Conservation (phyloP, 2,797 vertebrate species). For the Nyctalus aviator region DNA sequence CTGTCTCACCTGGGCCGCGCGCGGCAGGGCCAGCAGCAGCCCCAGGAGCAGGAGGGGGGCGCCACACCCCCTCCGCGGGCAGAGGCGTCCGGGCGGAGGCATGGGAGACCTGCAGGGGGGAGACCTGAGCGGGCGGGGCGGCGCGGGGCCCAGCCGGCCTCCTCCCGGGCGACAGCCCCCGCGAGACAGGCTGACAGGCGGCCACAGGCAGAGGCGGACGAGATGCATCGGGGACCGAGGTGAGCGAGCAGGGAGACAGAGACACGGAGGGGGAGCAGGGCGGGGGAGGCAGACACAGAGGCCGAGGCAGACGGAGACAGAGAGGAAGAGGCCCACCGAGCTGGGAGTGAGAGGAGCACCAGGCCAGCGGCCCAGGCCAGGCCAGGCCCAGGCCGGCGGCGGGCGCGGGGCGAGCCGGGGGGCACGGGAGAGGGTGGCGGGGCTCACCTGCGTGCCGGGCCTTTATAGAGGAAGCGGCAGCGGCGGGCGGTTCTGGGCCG, state of each 20-base stretch:
- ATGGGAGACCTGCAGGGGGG: constrained; percentile 74
- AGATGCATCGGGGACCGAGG: constrained; percentile 24
- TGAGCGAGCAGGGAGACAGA: constrained; percentile 15
- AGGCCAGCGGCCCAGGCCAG: not conserved
- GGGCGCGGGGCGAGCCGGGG: not conserved
- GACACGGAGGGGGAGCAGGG: not conserved
- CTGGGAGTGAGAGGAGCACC: not conserved
- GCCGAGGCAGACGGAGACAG: not conserved
- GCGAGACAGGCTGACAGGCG: not conserved
- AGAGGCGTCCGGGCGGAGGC: constrained; percentile 67
- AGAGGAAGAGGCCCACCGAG: not conserved
- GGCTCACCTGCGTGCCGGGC: constrained; percentile 79
- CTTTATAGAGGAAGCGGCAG: constrained; percentile 85
- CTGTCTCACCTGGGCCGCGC: constrained; percentile 71
- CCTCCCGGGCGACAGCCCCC: not conserved
- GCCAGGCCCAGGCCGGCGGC: not conserved
- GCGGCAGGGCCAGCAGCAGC: constrained; percentile 62
- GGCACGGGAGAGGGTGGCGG: constrained; percentile 13
- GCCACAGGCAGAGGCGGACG: not conserved
- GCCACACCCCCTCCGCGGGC: constrained; percentile 63
- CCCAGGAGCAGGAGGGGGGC: constrained; percentile 67
- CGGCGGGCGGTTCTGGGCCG: constrained; percentile 80
- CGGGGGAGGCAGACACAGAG: not conserved
- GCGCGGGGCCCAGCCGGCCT: not conserved
- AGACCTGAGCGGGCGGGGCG: constrained; percentile 40